Evolutionary conservation across 2,888 invertebrate species (phyloP), one percentile per base, ranked within the genome.

Genomic region (Amphipoea lucens): DNA sequence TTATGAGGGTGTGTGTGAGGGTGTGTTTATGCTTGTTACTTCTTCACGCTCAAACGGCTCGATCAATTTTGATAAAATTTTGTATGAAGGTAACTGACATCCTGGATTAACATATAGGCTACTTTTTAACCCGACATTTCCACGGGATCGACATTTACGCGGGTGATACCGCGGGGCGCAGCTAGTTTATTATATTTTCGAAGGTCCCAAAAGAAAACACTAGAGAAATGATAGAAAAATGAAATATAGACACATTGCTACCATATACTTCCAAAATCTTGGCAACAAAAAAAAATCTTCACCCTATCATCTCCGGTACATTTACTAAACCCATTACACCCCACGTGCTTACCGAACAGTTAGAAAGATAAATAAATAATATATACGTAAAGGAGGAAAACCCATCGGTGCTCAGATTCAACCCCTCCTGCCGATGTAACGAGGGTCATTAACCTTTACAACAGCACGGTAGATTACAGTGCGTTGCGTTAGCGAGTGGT

Each of bases 301-400:
- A 9, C 67, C 84, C 83, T 85, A 90, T 89, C 90, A 85, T 82
- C 89, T 80, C 78, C 89, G 74, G 78, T 88, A 90, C 90, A 90
- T 89, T 89, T 88, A 85, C 79, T 87, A 78, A 87, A 72, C 82
- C 90, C 89, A 88, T 89, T 89, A 88, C 83, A 84, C 78, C 77
- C 81, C 79, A 76, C 82, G 86, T 88, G 88, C 81, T 86, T 81
- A 86, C 81, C 89, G 70, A 86, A 79, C 89, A 85, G 89, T 90
- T 89, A 87, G 79, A 84, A 88, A 90, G 89, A 89, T 89, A 89
- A 89, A 89, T 88, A 89, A 89, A 89, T 88, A 89, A 89, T 90
- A 79, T 81, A 79, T 85, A 88, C 74, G 62, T 84, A 84, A 76
- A 85, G 67, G 79, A 82, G 90, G 87, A 84, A 84, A 89, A 85